Evolutionary conservation across 2,113 vertebrate species (phyloP).

Genomic region (Pagrus major): DNA sequence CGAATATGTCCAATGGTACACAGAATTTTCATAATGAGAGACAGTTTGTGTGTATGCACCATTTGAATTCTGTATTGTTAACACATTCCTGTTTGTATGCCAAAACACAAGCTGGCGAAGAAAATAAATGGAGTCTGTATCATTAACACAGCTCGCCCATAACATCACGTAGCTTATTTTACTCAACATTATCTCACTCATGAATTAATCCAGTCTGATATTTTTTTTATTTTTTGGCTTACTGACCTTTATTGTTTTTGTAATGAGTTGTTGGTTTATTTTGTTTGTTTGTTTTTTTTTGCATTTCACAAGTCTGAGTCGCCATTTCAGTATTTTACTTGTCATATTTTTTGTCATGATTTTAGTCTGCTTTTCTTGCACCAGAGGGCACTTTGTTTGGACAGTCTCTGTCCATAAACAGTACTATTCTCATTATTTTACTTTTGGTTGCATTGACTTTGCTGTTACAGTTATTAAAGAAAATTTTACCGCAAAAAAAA

Average conservation of each 20-base stretch:
- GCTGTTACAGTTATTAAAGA: constrained; percentile 83
- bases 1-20: constrained; percentile 73
- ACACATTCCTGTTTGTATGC: constrained; percentile 79
- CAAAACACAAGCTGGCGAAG: constrained; percentile 43
- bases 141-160: constrained; percentile 52
- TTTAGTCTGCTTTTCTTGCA: constrained; percentile 73
- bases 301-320: constrained; percentile 51
- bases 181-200: constrained; percentile 32
- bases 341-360: constrained; percentile 62
- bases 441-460: constrained; percentile 78
- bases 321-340: constrained; percentile 69
- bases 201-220: constrained; percentile 56
- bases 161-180: constrained; percentile 50
- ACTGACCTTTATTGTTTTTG: constrained; percentile 26
- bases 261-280: constrained; percentile 35
- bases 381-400: constrained; percentile 77
- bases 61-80: constrained; percentile 59
- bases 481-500: constrained; percentile 48
- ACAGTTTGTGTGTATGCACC: constrained; percentile 54
- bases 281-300: constrained; percentile 23
- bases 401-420: constrained; percentile 57
- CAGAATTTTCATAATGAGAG: constrained; percentile 64
- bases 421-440: constrained; percentile 65
- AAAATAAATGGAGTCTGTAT: constrained; percentile 52
- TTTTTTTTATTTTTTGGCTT: constrained; percentile 48